Conservation (phyloP, 2,113 vertebrate species). For the Burhinus oedicnemus region DNA sequence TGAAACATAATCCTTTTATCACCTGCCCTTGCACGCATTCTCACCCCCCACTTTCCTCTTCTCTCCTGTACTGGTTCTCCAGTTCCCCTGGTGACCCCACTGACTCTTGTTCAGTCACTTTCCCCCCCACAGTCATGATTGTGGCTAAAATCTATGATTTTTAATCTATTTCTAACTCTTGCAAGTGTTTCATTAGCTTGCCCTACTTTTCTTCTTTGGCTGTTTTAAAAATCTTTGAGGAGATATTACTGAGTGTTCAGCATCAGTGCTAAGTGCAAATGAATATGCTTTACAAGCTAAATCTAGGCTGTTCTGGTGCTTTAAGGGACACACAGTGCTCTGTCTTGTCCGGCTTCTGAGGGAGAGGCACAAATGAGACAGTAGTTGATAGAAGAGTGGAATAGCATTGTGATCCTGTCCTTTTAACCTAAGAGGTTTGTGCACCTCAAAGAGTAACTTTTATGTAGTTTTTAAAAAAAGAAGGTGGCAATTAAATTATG, state of each 20-base stretch:
- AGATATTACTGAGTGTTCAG: neutral
- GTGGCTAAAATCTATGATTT: slow-evolving; percentile 5
- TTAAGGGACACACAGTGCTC: neutral
- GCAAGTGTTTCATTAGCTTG: slow-evolving; percentile 53
- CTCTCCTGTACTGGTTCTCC: neutral
- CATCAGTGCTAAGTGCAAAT: slow-evolving; percentile 21
- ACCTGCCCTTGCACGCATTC: neutral
- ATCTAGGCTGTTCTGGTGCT: slow-evolving; percentile 11
- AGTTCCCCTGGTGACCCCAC: neutral
- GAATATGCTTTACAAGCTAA: slow-evolving; percentile 37
- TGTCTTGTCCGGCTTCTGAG: neutral
- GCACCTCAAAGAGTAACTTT: neutral
- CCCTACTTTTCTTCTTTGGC: slow-evolving; percentile 50
- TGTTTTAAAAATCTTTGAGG: slow-evolving; percentile 45
- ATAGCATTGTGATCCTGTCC: neutral
- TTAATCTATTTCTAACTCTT: slow-evolving; percentile 23
- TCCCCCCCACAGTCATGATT: neutral
- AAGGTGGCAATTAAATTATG: neutral
- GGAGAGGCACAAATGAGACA: neutral
- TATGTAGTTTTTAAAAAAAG: neutral
- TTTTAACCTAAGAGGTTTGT: neutral
- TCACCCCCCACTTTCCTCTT: neutral
- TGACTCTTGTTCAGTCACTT: neutral
- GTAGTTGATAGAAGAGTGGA: neutral
- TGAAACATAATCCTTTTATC: neutral